A percentile compares a stretch with the other conserved stretches of the same genome.
Conservation (phyloP, 2,113 vertebrate species). For the Plecturocebus donacophilus region DNA sequence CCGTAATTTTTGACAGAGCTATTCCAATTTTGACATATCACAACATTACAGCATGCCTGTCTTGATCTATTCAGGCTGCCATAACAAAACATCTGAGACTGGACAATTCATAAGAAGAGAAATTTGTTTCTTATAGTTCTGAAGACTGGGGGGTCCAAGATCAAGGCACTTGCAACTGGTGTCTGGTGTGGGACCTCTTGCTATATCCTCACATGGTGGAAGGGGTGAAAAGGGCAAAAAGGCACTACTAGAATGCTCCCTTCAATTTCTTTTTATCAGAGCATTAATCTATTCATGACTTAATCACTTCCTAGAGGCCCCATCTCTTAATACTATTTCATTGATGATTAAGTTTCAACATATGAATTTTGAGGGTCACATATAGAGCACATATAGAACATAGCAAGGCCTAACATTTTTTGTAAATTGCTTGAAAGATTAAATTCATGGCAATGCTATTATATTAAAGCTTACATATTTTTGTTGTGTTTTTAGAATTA, state of each 20-base stretch:
- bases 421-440: constrained; percentile 20
- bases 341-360: neutral
- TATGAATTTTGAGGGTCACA: neutral
- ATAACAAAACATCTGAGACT: neutral
- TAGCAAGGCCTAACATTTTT: neutral
- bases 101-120: neutral
- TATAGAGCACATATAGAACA: neutral
- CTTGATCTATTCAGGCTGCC: neutral
- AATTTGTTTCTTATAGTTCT: neutral
- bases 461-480: neutral
- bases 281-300: neutral
- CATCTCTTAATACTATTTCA: neutral
- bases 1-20: neutral
- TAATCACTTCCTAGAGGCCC: neutral
- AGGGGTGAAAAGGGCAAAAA: neutral
- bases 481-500: neutral
- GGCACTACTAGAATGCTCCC: too few species aligned
- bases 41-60: neutral
- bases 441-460: neutral
- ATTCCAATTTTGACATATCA: neutral
- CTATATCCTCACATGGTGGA: too few species aligned
- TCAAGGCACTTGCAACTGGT: neutral
- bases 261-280: neutral
- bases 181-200: neutral
- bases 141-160: neutral